phyloP scores from a whole-genome alignment of 2,797 vertebrate genomes.

The Danio aesculapii region DNA sequence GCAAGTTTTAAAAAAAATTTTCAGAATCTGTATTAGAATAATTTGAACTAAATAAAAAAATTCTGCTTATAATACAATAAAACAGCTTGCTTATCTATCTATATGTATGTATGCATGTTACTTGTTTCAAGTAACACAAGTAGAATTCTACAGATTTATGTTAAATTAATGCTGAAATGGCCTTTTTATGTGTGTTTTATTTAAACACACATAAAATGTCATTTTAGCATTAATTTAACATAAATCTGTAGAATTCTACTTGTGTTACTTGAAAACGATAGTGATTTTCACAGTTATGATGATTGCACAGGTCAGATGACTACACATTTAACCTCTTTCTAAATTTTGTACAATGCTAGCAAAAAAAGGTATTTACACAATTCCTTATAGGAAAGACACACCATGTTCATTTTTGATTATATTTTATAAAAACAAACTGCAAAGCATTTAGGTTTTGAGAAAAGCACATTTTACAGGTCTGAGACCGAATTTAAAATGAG shows the following conservation, averaged over 20 bases:
- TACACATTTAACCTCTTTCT: background rate
- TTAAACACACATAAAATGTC: no score
- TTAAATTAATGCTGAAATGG: no score
- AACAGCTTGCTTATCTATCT: no score
- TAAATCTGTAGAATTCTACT: background rate
- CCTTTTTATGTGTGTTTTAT: no score
- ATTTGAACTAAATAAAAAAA: background rate
- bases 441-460: background rate
- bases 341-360: background rate
- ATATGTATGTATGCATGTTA: no score
- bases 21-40: background rate
- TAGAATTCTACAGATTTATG: no score
- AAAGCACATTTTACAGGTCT: background rate
- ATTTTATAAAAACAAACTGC: no score
- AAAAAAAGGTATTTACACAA: background rate
- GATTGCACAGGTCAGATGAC: no score
- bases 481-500: background rate
- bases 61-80: background rate
- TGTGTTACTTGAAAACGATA: background rate
- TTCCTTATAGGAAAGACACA: background rate
- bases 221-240: background rate
- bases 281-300: no score
- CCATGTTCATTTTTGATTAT: no score
- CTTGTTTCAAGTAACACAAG: no score
- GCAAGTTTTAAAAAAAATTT: background rate